Evolutionary conservation across 2,888 invertebrate species (phyloP), one percentile per base, ranked within the genome.

Genomic region (Athetis lepigone): DNA sequence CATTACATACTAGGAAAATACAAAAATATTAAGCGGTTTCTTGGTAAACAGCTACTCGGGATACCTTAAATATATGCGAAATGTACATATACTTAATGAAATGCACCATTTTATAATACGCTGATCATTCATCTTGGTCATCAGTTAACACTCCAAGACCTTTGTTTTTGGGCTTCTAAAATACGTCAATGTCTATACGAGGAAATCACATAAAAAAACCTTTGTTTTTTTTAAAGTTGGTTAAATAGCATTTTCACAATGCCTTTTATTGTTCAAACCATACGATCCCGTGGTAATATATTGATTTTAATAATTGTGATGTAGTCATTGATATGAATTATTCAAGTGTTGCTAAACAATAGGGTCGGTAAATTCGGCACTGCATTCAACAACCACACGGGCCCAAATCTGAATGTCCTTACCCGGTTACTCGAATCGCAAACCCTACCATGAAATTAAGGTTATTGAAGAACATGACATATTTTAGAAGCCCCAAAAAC

Each of bases 11-110:
- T 94, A 94, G 87, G 92, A 91, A 93, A 94, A 94, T 95, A 94
- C 94, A 95, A 95, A 95, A 95, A 94, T 95, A 94, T 93, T 90
- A 95, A 95, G 95, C 94, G 90, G 92, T 89, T 90, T 85, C 86
- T 90, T 85, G 89, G 87, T 90, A 88, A 88, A 88, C 91, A 89
- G 90, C 85, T 80, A 80, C 81, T 66, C 81, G 85, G 89, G 88
- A 89, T 90, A 90, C 85, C 88, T 88, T 89, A 86, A 82, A 81
- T 79, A 86, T 86, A 88, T 82, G 85, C 84, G 82, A 87, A 84
- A 83, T 81, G 83, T 82, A 80, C 75, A 80, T 65, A 81, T 85
- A 81, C 81, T 79, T 84, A 82, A 86, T 87, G 86, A 91, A 92
- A 92, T 92, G 93, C 92, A 92, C 92, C 91, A 84, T 89, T 84